Base-by-base conservation (phyloP, 2,888 invertebrate species). In the Agonopterix subpropinquella region DNA sequence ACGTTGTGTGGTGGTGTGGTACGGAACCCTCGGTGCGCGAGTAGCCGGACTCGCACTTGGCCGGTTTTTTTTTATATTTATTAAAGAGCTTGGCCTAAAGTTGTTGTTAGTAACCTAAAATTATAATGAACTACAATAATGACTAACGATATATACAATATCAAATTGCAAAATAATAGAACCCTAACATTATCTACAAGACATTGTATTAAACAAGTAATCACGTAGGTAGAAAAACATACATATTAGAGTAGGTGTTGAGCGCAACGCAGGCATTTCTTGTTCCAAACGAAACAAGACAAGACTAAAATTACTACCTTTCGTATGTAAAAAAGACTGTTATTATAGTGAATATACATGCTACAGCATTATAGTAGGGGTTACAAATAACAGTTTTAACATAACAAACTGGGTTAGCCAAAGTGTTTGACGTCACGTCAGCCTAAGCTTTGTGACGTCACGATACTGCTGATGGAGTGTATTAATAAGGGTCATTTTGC, bases 331-430 rank as follows among this genome's bases (percentile, higher is more conserved):
- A 18, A 48, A 44, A 11, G 7, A 37, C 36, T 36, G 35, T 43
- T 45, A 41, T 48, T 36, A 49, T 37, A 8, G 10, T 13, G n/a
- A 41, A 1, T 28, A 28, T 28, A 28, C 28, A 7, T 1, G 1
- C 28, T 28, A 28, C 28, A 28, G 39, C n/a, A 1, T 39, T n/a
- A 37, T 64, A 50, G 74, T 77, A 73, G 61, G 64, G 70, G 70
- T 48, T 43, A 52, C 43, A 55, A 65, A 64, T 55, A 62, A 57
- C 56, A 61, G 53, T 65, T 42, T 69, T 64, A 70, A 67, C 64
- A 73, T 67, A 67, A 72, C 72, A 76, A 74, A 75, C 71, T 73
- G 61, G 72, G 78, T 76, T 75, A 74, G 57, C 58, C 61, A 57
- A 68, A 69, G 68, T 65, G 69, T 71, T 69, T 67, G 66, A 61